These are phyloP conservation scores for Xestia xanthographa DNA, from an alignment of 2,888 invertebrate species.

Conservation along the genomic window DNA sequence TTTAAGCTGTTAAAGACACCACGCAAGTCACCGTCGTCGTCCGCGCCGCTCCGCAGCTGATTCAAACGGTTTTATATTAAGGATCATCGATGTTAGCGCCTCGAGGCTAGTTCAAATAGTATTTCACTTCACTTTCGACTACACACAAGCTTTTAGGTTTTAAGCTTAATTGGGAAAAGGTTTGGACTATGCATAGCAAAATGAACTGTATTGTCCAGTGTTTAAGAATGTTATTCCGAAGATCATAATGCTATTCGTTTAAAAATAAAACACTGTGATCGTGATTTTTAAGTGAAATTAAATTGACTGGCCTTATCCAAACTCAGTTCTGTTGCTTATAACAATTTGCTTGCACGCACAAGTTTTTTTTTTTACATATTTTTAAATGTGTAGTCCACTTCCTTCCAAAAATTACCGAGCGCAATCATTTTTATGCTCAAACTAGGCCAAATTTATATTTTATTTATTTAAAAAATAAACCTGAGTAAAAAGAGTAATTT, in stretches of 20 bases:
- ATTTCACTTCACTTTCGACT: constrained; percentile 68
- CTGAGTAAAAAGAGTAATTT: constrained; percentile 52
- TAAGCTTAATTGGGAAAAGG: constrained; percentile 43
- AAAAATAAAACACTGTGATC: neutral
- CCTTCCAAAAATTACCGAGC: constrained; percentile 59
- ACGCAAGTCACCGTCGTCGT: constrained; percentile 45
- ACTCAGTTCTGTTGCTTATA: neutral
- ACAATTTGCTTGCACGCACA: constrained; percentile 16
- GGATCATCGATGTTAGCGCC: constrained; percentile 82
- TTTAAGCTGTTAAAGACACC: constrained; percentile 3
- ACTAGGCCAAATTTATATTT: constrained; percentile 75
- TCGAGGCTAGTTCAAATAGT: constrained; percentile 80
- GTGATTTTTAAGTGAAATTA: neutral
- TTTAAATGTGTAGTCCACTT: constrained; percentile 41
- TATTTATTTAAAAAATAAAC: constrained; percentile 66
- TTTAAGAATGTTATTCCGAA: neutral
- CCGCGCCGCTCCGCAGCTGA: constrained; percentile 68
- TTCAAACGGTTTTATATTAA: constrained; percentile 86
- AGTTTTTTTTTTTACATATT: neutral
- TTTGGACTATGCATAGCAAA: constrained; percentile 46
- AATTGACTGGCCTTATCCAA: neutral
- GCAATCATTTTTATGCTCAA: constrained; percentile 75
- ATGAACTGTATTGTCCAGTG: neutral
- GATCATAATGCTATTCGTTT: neutral
- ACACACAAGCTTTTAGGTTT: constrained; percentile 67